phyloP scores from a whole-genome alignment of 2,113 vertebrate genomes.

The Coturnix japonica region DNA sequence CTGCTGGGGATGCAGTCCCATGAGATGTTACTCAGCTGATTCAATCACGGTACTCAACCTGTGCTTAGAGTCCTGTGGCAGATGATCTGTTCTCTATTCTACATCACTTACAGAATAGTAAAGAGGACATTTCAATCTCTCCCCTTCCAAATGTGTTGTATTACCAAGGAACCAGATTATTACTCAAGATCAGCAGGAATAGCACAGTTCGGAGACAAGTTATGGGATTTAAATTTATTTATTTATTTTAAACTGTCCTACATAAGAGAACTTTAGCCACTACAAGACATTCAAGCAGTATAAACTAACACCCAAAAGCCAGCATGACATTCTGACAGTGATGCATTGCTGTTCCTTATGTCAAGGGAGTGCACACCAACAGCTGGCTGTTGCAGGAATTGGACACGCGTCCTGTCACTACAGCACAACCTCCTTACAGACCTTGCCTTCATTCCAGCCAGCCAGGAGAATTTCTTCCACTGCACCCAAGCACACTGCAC shows the following conservation, averaged over 20 bases:
- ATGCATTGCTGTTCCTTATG: conserved; percentile 38
- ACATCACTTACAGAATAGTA: neutral
- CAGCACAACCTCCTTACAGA: neutral
- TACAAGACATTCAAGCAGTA: neutral
- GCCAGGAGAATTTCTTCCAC: conserved; percentile 36
- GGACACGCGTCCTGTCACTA: conserved; percentile 31
- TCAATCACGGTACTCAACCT: neutral
- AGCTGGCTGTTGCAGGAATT: conserved; percentile 51
- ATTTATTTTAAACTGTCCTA: neutral
- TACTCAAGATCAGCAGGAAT: neutral
- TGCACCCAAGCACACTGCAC: conserved; percentile 6
- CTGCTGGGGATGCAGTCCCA: neutral
- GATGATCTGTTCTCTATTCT: neutral
- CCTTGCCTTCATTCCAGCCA: conserved; percentile 45
- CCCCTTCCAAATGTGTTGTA: neutral
- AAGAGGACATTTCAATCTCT: neutral
- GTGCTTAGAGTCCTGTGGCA: neutral
- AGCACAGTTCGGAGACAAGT: neutral
- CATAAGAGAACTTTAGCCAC: neutral
- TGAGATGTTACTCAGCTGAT: neutral
- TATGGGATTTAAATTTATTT: too few relatives aligned
- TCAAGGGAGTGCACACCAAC: conserved; percentile 47
- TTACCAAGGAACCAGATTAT: neutral
- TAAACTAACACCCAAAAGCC: conserved; percentile 11
- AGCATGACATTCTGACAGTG: conserved; percentile 44